Evolutionary conservation across 30 jellyfish, hydroid and myxozoan species (phyloP), one percentile per base, ranked within the genome.

Genomic region (Phacellophora camtschatica): DNA sequence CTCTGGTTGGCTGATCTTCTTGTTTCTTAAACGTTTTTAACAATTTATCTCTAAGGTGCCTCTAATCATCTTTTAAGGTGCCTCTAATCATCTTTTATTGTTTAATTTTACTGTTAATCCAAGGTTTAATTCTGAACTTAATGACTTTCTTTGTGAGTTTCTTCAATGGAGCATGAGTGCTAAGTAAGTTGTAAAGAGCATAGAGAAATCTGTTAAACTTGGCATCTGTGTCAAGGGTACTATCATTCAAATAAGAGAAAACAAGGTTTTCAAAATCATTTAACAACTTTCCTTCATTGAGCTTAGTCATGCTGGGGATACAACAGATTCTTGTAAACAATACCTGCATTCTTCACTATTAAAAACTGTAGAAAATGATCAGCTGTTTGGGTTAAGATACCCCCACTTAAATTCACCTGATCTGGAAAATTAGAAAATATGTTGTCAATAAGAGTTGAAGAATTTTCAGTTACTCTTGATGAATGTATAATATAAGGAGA

Each of bases 401-500:
- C n/a, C 28, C 8, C 68, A 53, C 68, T 53, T 53, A 53, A 53
- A 24, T 9, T 53, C 18, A n/a, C 68, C 28, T 53, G 28, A 53
- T n/a, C 68, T 53, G 68, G 8, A 8, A 53, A n/a, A 66, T 66
- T 35, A 10, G 69, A 58, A 31, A 58, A 58, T 22, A 58, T 58
- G 27, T 58, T 58, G 8, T 58, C 73, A 58, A 58, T 58, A 58
- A 13, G 25, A 33, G 80, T 66, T 12, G 80, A 66, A 28, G 80
- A 66, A 6, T 33, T 28, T 15, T 32, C 68, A 15, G 25, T 15
- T 24, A 66, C 29, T 66, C 80, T 33, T 15, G 80, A 9, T 15
- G 80, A 67, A 33, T 66, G 80, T 16, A 66, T 66, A 25, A 66
- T 66, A 24, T 25, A 66, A 66, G 80, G 80, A 66, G 68, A 33